Evolutionary conservation across 1,140 invertebrate genomes (phyloP).

Genomic region (Drosophila jambulina): DNA sequence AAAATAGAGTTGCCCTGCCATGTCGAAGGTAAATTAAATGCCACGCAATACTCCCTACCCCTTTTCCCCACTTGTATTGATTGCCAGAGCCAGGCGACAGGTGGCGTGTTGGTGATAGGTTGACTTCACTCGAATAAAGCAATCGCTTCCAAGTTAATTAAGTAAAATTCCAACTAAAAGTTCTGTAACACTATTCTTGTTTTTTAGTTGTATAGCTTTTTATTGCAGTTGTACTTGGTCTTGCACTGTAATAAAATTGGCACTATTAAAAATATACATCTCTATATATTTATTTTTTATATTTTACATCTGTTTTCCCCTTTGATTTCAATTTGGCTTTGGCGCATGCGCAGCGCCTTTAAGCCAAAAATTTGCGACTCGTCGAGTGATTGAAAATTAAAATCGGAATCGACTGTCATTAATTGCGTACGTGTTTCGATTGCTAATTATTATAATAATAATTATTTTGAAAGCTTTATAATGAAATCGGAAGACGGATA

Average conservation of each 20-base stretch:
- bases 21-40: constrained; percentile 34
- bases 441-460: constrained; percentile 1
- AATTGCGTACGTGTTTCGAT: constrained; percentile 32
- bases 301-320: not conserved
- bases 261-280: not conserved
- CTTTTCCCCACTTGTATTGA: constrained; percentile 17
- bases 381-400: constrained; percentile 8
- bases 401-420: constrained; percentile 30
- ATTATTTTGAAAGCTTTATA: constrained; percentile 2
- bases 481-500: not conserved
- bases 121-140: constrained; percentile 19
- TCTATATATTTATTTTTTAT: not conserved
- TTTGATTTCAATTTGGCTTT: not conserved
- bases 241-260: constrained; percentile 2
- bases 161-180: not conserved
- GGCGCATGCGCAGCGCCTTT: constrained; percentile 66
- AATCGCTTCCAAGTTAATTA: not conserved
- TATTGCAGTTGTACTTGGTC: not conserved
- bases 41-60: not conserved
- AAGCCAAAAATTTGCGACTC: constrained; percentile 13
- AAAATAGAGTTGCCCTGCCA: constrained; percentile 30
- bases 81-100: constrained; percentile 16
- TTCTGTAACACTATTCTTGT: not conserved
- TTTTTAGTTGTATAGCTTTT: not conserved
- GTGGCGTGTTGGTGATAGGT: constrained; percentile 33